phyloP scores from a whole-genome alignment of 2,113 vertebrate genomes.

The Dromas ardeola region DNA sequence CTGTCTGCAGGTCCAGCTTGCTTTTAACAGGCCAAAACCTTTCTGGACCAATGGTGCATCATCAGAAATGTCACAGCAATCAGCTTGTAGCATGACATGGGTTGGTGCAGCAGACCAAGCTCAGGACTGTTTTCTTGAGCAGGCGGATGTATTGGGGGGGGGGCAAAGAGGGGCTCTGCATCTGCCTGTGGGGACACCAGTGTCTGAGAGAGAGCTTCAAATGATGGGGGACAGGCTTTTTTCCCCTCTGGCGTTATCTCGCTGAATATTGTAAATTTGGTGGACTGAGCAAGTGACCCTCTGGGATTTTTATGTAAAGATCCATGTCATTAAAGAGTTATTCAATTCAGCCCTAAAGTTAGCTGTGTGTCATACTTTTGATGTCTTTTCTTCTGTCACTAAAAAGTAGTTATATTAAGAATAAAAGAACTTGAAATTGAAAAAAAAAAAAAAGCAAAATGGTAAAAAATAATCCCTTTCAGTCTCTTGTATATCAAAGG shows the following conservation, averaged over 20 bases:
- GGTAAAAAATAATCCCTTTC: background rate
- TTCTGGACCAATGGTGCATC: background rate
- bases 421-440: background rate
- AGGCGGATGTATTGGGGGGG: background rate
- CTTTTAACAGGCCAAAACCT: background rate
- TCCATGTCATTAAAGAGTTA: background rate
- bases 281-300: background rate
- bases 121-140: background rate
- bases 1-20: background rate
- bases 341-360: background rate
- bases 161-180: background rate
- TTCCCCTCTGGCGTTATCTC: background rate
- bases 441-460: background rate
- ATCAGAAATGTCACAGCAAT: background rate
- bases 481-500: background rate
- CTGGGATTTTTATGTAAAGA: background rate
- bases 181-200: background rate
- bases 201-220: background rate
- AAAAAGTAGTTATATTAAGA: background rate
- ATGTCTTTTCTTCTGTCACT: background rate
- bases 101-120: background rate
- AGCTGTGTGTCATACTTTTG: background rate
- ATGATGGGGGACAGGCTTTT: background rate
- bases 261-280: background rate
- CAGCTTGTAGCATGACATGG: background rate